phyloP scores from a whole-genome alignment of 2,113 vertebrate species.

The Sinocyclocheilus maitianheensis region DNA sequence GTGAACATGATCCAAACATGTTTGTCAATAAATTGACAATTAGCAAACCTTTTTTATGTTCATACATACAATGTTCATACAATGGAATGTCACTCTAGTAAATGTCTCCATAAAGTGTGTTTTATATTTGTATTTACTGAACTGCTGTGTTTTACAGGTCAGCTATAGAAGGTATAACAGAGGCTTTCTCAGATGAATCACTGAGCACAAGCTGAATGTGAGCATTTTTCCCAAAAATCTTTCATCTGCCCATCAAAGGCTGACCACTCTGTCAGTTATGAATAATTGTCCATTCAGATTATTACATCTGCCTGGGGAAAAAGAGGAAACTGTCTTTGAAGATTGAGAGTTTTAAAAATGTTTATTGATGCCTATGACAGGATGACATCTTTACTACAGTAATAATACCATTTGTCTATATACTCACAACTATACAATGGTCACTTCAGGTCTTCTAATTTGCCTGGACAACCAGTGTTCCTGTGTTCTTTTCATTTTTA shows the following conservation, averaged over 20 bases:
- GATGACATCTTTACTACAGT: background rate
- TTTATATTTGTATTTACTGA: conserved; percentile 10
- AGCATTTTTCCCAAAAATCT: conserved; percentile 33
- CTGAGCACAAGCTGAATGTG: background rate
- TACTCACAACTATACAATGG: background rate
- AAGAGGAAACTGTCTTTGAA: conserved; percentile 17
- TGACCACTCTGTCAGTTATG: conserved; percentile 33
- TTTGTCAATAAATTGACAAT: conserved; percentile 64
- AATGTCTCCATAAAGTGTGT: background rate
- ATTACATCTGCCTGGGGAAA: conserved; percentile 10
- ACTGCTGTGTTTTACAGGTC: background rate
- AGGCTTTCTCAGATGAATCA: conserved; percentile 23
- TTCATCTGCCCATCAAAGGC: conserved; percentile 37
- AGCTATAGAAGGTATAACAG: background rate
- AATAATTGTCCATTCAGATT: conserved; percentile 36
- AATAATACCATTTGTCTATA: background rate
- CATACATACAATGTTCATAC: background rate
- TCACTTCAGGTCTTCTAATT: background rate
- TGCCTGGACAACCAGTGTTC: background rate
- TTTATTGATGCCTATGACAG: background rate
- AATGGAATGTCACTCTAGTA: background rate
- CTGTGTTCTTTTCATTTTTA: background rate
- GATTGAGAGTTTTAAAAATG: conserved; percentile 1
- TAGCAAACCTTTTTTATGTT: conserved; percentile 40
- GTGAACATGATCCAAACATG: conserved; percentile 64